These are phyloP conservation scores for Artibeus lituratus DNA, from an alignment of 2,797 vertebrate species.

Conservation along the genomic window DNA sequence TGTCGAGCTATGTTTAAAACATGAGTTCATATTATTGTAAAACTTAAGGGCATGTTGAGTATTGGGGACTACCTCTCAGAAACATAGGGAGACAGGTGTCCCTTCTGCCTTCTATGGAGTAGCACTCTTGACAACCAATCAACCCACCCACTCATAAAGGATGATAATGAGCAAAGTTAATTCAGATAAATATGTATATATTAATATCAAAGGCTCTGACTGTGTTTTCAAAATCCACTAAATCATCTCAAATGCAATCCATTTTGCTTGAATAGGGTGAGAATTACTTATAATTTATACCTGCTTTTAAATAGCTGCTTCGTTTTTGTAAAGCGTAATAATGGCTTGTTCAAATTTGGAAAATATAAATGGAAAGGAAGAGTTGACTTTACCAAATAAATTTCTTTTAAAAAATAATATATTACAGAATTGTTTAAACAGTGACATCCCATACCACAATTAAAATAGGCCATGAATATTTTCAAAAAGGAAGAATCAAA, in stretches of 20 bases:
- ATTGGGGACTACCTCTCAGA: background rate
- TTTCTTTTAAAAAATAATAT: background rate
- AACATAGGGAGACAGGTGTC: background rate
- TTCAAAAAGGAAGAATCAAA: background rate
- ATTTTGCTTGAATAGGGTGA: conserved; percentile 4
- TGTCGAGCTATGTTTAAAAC: background rate
- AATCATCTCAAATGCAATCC: conserved; percentile 1
- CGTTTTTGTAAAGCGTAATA: background rate
- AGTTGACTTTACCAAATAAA: background rate
- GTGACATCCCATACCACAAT: background rate
- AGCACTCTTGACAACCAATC: background rate
- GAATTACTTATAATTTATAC: background rate
- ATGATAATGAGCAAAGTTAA: background rate
- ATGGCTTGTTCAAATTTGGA: background rate
- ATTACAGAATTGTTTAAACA: background rate
- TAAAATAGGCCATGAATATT: background rate
- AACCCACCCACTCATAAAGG: background rate
- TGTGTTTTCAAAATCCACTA: conserved; percentile 23
- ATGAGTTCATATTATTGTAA: background rate
- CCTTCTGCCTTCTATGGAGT: background rate
- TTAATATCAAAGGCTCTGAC: conserved; percentile 5
- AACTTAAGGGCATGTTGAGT: background rate
- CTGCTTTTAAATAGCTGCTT: conserved; percentile 25
- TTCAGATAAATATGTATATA: background rate
- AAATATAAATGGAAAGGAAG: background rate